A percentile compares a stretch with the other conserved stretches of the same genome.
Conservation (phyloP, 2,888 invertebrate genomes). For the Stenichneumon culpator region DNA sequence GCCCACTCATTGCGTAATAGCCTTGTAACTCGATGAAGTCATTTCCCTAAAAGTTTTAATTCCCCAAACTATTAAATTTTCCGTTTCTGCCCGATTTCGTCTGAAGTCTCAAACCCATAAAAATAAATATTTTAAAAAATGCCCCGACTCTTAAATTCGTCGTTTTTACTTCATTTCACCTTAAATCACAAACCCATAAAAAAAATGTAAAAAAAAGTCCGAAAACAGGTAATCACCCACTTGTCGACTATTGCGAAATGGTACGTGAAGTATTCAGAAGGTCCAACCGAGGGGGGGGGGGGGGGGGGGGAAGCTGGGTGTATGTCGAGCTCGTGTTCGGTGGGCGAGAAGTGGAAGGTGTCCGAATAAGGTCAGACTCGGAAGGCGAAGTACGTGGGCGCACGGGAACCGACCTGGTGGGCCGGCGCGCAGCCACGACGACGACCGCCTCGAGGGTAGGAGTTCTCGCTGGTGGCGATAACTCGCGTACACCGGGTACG, state of each 20-base stretch:
- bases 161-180: not conserved
- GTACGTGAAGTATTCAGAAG: constrained; percentile 37
- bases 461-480: constrained; percentile 54
- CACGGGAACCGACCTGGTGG: constrained; percentile 69
- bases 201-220: not conserved
- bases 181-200: not conserved
- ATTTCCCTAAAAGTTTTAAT: not conserved
- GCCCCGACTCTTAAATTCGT: not conserved
- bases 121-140: not conserved
- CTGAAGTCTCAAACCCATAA: no score
- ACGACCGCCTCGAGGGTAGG: constrained; percentile 73
- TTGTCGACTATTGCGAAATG: constrained; percentile 69
- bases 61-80: not conserved
- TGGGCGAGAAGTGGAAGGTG: constrained; percentile 81
- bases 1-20: not conserved
- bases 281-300: constrained; percentile 16
- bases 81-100: not conserved
- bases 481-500: constrained; percentile 25
- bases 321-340: constrained; percentile 70
- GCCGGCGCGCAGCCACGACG: constrained; percentile 56
- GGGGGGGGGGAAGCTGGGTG: constrained; percentile 36
- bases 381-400: constrained; percentile 75
- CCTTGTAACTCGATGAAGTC: not conserved
- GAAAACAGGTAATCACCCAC: constrained; percentile 53
- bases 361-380: constrained; percentile 84